Conservation (phyloP, 2,113 vertebrate species). For the Melanocharis versteri region DNA sequence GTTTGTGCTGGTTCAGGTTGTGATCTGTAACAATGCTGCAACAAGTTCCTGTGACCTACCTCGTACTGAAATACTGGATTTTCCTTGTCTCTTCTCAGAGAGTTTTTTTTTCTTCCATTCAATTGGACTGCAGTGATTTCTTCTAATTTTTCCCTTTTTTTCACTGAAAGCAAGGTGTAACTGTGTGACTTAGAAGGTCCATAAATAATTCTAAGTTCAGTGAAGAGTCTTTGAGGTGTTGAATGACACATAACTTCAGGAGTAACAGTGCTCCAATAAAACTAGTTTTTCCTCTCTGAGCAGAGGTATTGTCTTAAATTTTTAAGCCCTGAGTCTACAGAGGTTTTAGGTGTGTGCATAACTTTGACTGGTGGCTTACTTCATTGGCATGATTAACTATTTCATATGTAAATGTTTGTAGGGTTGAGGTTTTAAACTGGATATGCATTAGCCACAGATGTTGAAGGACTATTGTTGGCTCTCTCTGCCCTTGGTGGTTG, state of each 20-base stretch:
- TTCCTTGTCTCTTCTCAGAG: neutral
- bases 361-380: neutral
- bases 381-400: neutral
- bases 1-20: constrained; percentile 2
- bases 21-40: neutral
- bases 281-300: constrained; percentile 16
- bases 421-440: constrained; percentile 1
- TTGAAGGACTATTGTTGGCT: neutral
- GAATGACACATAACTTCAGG: neutral
- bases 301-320: neutral
- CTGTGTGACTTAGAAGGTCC: neutral
- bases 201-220: neutral
- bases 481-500: neutral
- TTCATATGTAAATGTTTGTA: neutral
- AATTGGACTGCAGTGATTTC: neutral
- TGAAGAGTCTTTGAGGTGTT: neutral
- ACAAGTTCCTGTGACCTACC: neutral
- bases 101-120: neutral
- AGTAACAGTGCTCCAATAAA: neutral
- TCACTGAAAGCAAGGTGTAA: neutral
- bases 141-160: neutral
- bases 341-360: neutral
- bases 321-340: constrained; percentile 28
- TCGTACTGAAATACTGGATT: neutral
- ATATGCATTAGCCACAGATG: neutral